Conservation (phyloP, 2,797 vertebrate species). For the Parotocinclus haroldoi region DNA sequence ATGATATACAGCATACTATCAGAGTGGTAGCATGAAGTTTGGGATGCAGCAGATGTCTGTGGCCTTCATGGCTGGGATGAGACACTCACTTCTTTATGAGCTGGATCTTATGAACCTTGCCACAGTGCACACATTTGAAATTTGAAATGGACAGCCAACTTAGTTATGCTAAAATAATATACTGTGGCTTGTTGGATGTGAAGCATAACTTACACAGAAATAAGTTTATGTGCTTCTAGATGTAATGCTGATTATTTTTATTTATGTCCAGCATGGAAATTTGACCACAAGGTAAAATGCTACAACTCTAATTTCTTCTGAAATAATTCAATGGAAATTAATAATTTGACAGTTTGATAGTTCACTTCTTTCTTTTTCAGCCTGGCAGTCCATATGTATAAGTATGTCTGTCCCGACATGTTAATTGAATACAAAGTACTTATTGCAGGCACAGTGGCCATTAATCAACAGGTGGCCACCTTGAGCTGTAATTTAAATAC, state of each 20-base stretch:
- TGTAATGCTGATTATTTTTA: not conserved
- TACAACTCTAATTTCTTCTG: constrained; percentile 9
- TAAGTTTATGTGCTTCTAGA: too few species aligned
- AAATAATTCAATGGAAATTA: constrained; percentile 15
- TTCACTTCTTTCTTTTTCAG: constrained; percentile 13
- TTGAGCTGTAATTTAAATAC: constrained; percentile 12
- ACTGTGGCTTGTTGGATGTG: too few species aligned
- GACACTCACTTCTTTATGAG: too few species aligned
- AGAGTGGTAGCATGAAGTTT: too few species aligned
- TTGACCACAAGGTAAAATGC: constrained; percentile 3
- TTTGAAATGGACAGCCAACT: too few species aligned
- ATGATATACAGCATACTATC: too few species aligned
- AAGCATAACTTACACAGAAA: too few species aligned
- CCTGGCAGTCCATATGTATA: constrained; percentile 31
- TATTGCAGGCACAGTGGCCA: not conserved
- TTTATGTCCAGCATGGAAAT: not conserved
- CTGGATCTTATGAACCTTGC: too few species aligned
- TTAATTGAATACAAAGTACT: constrained; percentile 37
- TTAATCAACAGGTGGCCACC: constrained; percentile 19
- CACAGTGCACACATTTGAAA: too few species aligned
- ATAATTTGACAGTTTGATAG: constrained; percentile 40
- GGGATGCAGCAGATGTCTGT: too few species aligned
- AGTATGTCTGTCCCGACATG: constrained; percentile 29
- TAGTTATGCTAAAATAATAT: too few species aligned
- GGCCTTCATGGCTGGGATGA: too few species aligned